Base-by-base conservation (phyloP, 2,113 vertebrate genomes). In the Silurus asotus region DNA sequence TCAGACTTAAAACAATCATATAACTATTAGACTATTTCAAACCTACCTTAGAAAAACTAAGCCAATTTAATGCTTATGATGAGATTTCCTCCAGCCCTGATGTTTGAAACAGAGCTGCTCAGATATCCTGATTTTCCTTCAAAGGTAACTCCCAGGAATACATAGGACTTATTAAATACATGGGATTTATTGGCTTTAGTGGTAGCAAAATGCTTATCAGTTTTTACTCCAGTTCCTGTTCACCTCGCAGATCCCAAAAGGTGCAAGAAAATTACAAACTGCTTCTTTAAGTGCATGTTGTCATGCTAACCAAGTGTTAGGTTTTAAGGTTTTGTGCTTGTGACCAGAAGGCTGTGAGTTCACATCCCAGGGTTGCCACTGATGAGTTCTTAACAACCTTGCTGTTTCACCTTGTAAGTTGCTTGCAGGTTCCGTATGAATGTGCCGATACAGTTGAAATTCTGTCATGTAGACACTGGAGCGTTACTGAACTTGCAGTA, bases 301-400 rank as follows among this genome's bases (percentile, higher is more conserved):
- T 14, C n/a, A 6, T 14, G 23, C 13, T 28, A 78, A 56, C 53
- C 19, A 3, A 37, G n/a, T 37, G 45, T 20, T 74, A 64, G 25
- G 65, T 64, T 17, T 45, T 45, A 75, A 51, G 48, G 19, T 48
- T 25, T 77, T 77, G 23, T 77, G 53, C 51, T 56, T 53, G 75
- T 77, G 53, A 58, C 53, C 76, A 78, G 15, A 37, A 78, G n/a
- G 53, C 76, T 58, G 76, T 37, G 76, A 78, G 76, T 80, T 58
- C 55, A 78, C 53, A 58, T 78, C 76, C 53, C 76, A 78, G 23
- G n/a, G 49, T 77, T 77, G 75, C 51, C 20, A 28, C 13, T 56
- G 53, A 78, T 56, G 53, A 2, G 51, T 45, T 62, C 28, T 62
- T 23, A 49, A 13, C 9, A 48, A 20, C 17, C 78, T n/a, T n/a